phyloP scores from a whole-genome alignment of 2,888 invertebrate genomes.

The Troglohyphantes excavatus region DNA sequence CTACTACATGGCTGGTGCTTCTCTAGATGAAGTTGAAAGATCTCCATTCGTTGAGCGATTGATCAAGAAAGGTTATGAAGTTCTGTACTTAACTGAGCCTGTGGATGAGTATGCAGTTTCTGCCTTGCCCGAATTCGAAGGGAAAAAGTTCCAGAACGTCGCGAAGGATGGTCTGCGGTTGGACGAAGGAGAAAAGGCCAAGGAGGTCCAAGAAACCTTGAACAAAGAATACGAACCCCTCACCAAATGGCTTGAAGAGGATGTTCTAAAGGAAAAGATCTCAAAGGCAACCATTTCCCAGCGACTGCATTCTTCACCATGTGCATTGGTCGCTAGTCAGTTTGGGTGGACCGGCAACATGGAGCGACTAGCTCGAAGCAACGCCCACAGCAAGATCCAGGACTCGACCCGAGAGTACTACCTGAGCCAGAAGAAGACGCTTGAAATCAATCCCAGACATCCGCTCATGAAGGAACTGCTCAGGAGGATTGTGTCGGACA shows the following conservation, averaged over 20 bases:
- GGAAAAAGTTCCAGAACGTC: constrained; percentile 99
- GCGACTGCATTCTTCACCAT: constrained; percentile 94
- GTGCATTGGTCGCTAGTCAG: constrained; percentile 96
- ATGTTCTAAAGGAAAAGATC: constrained; percentile 90
- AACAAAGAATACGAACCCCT: constrained; percentile 93
- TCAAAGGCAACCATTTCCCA: constrained; percentile 93
- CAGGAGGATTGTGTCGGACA: constrained; percentile 89
- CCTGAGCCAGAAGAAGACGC: constrained; percentile 95
- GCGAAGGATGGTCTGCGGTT: constrained; percentile 98
- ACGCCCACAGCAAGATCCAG: constrained; percentile 97
- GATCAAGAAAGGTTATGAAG: constrained; percentile 96
- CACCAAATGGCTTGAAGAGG: constrained; percentile 93
- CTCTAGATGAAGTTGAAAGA: constrained; percentile 91
- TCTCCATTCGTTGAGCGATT: constrained; percentile 98
- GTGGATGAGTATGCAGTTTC: constrained; percentile 99
- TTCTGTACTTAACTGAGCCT: constrained; percentile 95
- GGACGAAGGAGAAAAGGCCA: constrained; percentile 86
- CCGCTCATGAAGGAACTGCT: constrained; percentile 96
- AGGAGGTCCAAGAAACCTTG: constrained; percentile 89
- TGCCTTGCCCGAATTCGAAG: constrained; percentile 98
- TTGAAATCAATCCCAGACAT: constrained; percentile 99
- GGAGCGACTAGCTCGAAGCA: constrained; percentile 96
- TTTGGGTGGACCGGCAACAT: constrained; percentile 99
- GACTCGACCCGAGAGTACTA: constrained; percentile 94
- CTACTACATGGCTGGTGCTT: constrained; percentile 97